A percentile compares a stretch with the other conserved stretches of the same genome.
phyloP scores from a whole-genome alignment of 2,888 invertebrate genomes.

The Agriopis leucophaearia region DNA sequence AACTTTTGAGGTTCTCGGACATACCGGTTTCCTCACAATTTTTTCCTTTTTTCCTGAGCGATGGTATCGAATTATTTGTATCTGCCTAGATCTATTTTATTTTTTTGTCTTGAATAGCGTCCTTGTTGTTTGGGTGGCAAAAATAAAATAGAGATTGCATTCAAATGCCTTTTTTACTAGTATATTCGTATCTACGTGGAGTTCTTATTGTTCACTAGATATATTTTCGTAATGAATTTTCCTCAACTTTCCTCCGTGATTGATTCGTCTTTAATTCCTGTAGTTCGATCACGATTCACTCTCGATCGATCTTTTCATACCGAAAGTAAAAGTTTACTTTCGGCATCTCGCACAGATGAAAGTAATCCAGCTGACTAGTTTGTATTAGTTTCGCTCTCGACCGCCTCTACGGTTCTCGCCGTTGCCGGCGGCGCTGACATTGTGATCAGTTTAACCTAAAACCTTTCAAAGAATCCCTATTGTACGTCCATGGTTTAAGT shows the following conservation, averaged over 20 bases:
- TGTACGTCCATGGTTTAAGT: conserved; percentile 18
- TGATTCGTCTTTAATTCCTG: conserved; percentile 17
- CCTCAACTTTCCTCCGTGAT: conserved; percentile 37
- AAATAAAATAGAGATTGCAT: too few species aligned
- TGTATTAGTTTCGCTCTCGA: conserved; percentile 80
- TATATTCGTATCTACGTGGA: background rate
- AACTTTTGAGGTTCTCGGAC: too few species aligned
- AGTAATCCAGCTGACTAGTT: conserved; percentile 75
- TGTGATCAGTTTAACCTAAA: conserved; percentile 46
- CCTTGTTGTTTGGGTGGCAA: too few species aligned
- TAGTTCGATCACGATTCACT: conserved; percentile 33
- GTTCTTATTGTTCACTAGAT: background rate
- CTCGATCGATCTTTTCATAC: conserved; percentile 58
- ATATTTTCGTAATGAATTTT: conserved; percentile 19
- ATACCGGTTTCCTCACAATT: too few species aligned
- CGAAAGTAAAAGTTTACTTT: conserved; percentile 84
- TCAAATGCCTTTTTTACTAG: background rate
- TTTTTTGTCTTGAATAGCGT: too few species aligned
- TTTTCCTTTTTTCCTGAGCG: too few species aligned
- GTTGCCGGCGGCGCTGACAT: conserved; percentile 36
- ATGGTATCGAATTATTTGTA: too few species aligned
- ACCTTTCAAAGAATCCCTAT: conserved; percentile 30
- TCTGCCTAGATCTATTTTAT: background rate
- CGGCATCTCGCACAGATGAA: conserved; percentile 78
- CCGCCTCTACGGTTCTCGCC: conserved; percentile 55